Conservation (phyloP, 2,113 vertebrate species). For the Pelecanoides urinatrix region DNA sequence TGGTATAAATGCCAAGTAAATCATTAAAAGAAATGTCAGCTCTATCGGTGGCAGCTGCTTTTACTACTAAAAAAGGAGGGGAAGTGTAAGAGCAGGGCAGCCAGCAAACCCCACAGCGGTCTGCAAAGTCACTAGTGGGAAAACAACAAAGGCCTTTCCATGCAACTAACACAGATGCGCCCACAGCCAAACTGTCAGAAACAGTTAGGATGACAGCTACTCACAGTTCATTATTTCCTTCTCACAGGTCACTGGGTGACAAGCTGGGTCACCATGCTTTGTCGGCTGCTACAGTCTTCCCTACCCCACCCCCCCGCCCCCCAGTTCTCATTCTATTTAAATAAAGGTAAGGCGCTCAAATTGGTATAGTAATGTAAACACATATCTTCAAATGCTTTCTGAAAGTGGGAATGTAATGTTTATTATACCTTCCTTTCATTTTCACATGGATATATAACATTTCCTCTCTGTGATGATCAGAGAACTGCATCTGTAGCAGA, state of each 20-base stretch:
- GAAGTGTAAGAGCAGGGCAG: slow-evolving; percentile 76
- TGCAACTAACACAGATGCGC: slow-evolving; percentile 94
- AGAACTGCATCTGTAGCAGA: not conserved
- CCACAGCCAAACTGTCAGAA: slow-evolving; percentile 94
- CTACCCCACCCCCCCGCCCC: not conserved
- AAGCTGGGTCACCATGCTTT: slow-evolving; percentile 93
- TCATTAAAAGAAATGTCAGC: slow-evolving; percentile 79
- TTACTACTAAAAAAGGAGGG: slow-evolving; percentile 74
- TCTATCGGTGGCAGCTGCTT: slow-evolving; percentile 77
- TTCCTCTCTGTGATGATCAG: not conserved
- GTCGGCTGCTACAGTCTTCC: slow-evolving; percentile 78
- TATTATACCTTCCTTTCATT: not conserved
- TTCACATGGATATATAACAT: not conserved
- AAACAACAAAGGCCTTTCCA: slow-evolving; percentile 86
- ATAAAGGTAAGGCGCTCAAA: slow-evolving; percentile 67
- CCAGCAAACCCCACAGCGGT: slow-evolving; percentile 77
- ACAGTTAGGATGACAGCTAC: slow-evolving; percentile 94
- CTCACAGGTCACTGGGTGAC: slow-evolving; percentile 98
- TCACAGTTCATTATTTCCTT: slow-evolving; percentile 99
- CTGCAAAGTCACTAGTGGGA: slow-evolving; percentile 86
- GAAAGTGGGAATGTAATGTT: not conserved
- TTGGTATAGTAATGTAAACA: slow-evolving; percentile 55
- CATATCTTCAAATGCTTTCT: slow-evolving; percentile 27
- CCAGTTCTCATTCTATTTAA: slow-evolving; percentile 57
- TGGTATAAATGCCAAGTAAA: slow-evolving; percentile 72